These are phyloP conservation scores for Seira sanloemensis DNA, from an alignment of 2,888 invertebrate genomes.

Conservation along the genomic window DNA sequence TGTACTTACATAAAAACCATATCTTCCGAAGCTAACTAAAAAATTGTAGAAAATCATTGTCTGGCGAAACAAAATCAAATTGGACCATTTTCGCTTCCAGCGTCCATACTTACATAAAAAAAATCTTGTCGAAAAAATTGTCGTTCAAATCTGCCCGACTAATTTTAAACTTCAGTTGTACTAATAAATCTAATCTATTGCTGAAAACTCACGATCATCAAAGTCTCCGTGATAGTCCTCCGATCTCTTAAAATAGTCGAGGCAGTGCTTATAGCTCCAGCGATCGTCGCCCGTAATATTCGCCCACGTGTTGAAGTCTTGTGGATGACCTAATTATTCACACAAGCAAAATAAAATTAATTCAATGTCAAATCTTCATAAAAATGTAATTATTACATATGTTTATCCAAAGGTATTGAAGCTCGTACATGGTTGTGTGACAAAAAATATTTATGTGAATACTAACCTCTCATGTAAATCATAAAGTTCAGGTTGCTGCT, in stretches of 20 bases:
- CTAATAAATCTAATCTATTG: no score
- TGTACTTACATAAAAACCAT: no score
- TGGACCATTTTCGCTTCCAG: no score
- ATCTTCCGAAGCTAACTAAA: no score
- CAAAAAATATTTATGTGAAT: no score
- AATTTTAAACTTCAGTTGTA: no score
- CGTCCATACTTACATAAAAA: no score
- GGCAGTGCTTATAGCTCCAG: conserved; percentile 63
- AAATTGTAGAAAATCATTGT: no score
- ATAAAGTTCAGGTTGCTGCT: conserved; percentile 63
- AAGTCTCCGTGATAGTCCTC: conserved; percentile 70
- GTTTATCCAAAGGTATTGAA: background rate
- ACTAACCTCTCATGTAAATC: conserved; percentile 68
- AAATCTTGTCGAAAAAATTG: no score
- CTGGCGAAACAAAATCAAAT: no score
- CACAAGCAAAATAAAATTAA: background rate
- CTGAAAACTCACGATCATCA: conserved; percentile 59
- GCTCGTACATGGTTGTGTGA: background rate
- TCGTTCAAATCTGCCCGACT: no score
- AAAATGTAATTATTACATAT: background rate
- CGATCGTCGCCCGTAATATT: conserved; percentile 66
- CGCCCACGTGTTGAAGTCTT: conserved; percentile 68
- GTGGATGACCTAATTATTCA: conserved; percentile 53
- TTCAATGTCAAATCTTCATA: background rate
- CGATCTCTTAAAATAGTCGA: conserved; percentile 68